Base-by-base conservation (phyloP, 2,113 vertebrate species). In the Glaucomys volans region DNA sequence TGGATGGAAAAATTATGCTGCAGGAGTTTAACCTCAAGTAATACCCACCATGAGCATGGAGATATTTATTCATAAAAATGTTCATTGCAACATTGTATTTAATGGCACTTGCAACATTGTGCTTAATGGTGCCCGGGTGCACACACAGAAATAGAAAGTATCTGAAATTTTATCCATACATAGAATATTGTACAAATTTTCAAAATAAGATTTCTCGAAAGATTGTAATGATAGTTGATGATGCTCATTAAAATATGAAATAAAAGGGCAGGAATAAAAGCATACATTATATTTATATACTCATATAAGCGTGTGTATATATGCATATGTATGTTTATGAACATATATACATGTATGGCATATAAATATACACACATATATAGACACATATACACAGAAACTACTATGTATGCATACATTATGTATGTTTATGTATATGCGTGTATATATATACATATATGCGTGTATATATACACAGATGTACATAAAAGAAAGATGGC, bases 11-110 rank as follows among this genome's bases (percentile, higher is more conserved):
- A 74, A 52, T 74, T 91, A 77, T 66, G 59, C 44, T 59, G 52
- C n/a, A 90, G 17, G 12, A 81, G 79, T 92, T 95, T 90, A 90
- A 84, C 47, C 80, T 87, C 69, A 92, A 90, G 12, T 94, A 83
- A 32, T 7, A 96, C 2, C 57, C 44, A 72, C 16, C 52, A 66
- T 72, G 64, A 80, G 2, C 44, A 74, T 32, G 35, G 8, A 75
- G 50, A 67, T 62, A 59, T 40, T n/a, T 91, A 80, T 81, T 80
- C n/a, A 84, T 24, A 62, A 89, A 96, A 71, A 17, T 66, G 5
- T 57, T 69, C 18, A 4, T 40, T 84, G 17, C 37, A 64, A 67
- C 16, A 57, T n/a, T 42, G 0, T 66, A 50, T 81, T 91, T 81
- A 66, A 67, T 82, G 35, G 24, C 1, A 40, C 6, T 17, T 37